These are phyloP conservation scores for Oncorhynchus tshawytscha DNA, from an alignment of 2,113 vertebrate species.

Conservation along the genomic window DNA sequence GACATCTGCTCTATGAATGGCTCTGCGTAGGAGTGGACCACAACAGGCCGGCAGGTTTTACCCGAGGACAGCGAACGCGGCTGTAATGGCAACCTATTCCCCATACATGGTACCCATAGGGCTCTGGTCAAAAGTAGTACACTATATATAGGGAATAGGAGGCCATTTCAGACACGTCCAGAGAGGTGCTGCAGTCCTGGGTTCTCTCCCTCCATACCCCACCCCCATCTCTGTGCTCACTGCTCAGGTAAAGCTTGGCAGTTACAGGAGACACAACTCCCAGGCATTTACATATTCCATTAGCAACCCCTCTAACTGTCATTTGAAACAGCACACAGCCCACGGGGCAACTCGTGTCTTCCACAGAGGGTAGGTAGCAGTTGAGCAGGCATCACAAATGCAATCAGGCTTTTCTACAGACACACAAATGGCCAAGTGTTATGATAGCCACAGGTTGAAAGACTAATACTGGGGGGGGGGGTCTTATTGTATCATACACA, in stretches of 20 bases:
- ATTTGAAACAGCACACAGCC: constrained; percentile 65
- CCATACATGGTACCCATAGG: not conserved
- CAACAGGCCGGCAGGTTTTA: constrained; percentile 37
- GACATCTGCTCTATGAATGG: constrained; percentile 70
- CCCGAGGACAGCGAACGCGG: constrained; percentile 12
- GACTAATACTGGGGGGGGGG: not conserved
- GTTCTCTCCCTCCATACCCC: not conserved
- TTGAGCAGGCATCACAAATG: constrained; percentile 52
- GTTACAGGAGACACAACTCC: constrained; percentile 36
- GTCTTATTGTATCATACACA: not conserved
- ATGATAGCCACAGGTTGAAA: not conserved
- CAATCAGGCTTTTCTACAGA: constrained; percentile 54
- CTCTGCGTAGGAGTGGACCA: constrained; percentile 39
- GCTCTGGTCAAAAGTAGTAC: not conserved
- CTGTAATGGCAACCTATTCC: not conserved
- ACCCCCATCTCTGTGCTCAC: not conserved
- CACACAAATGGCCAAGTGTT: constrained; percentile 29
- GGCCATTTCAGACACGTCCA: too few relatives aligned
- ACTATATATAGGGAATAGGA: not conserved
- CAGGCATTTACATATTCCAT: constrained; percentile 71
- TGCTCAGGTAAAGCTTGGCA: constrained; percentile 12
- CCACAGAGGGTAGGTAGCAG: constrained; percentile 38
- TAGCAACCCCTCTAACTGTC: constrained; percentile 62
- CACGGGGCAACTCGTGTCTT: constrained; percentile 35
- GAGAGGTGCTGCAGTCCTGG: too few relatives aligned